A percentile compares a stretch with the other conserved stretches of the same genome.
These are phyloP conservation scores for Caenorhabditis briggsae DNA, from an alignment of 1,140 invertebrate species.

Conservation along the genomic window DNA sequence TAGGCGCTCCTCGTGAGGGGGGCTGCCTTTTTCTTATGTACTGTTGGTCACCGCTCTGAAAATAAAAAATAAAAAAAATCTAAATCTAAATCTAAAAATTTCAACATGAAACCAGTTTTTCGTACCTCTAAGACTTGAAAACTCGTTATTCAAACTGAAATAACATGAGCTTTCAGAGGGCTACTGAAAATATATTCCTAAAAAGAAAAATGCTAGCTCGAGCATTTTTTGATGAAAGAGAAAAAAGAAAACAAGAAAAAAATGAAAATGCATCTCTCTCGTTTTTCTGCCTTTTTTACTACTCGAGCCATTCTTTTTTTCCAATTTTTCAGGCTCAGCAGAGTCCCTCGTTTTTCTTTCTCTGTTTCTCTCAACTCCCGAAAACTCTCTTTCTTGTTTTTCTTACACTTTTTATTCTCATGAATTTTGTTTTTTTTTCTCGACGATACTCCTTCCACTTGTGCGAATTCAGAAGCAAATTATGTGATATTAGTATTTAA, in stretches of 20 bases:
- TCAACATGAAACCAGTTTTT: too few relatives aligned
- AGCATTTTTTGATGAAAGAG: neutral
- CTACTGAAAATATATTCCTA: too few relatives aligned
- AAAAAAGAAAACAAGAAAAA: neutral
- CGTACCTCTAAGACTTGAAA: too few relatives aligned
- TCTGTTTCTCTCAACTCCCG: neutral
- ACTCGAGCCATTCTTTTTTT: neutral
- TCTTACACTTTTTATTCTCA: neutral
- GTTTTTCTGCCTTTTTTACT: neutral
- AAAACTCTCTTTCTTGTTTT: neutral
- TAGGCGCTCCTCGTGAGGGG: too few relatives aligned
- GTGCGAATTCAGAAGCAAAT: neutral
- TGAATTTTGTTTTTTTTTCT: neutral
- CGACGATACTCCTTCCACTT: neutral
- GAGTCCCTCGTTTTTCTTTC: neutral
- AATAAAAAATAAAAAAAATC: too few relatives aligned
- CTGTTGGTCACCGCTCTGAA: too few relatives aligned
- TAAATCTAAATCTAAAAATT: too few relatives aligned
- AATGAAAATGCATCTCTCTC: neutral
- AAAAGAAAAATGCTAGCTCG: too few relatives aligned
- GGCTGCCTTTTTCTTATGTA: too few relatives aligned
- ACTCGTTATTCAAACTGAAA: too few relatives aligned
- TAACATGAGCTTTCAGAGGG: too few relatives aligned
- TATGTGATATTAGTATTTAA: slow-evolving; percentile 29
- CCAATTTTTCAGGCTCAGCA: too few relatives aligned